These are phyloP conservation scores for Chrysemys picta DNA, from an alignment of 2,113 vertebrate genomes.

Conservation along the genomic window DNA sequence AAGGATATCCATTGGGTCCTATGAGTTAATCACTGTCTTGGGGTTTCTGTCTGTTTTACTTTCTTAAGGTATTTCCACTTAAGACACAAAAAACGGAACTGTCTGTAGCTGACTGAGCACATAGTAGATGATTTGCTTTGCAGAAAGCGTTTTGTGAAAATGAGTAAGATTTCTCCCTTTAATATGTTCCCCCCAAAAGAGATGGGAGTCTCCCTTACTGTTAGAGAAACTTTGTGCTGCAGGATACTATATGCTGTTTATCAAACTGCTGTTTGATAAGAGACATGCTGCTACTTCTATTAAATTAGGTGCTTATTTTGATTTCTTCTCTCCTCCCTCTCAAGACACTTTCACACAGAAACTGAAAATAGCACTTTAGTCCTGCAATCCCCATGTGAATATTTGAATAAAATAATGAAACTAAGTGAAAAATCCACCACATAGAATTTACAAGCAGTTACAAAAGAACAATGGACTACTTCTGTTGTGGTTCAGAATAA, in stretches of 20 bases:
- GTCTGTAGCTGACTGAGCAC: background rate
- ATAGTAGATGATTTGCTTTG: background rate
- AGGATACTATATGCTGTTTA: background rate
- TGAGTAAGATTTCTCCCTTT: background rate
- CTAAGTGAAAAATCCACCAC: background rate
- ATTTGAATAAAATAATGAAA: background rate
- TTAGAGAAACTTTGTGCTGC: background rate
- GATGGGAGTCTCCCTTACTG: background rate
- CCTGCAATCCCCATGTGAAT: background rate
- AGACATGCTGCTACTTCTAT: background rate
- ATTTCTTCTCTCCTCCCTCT: background rate
- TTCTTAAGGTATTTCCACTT: background rate
- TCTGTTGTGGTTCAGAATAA: constrained; percentile 16
- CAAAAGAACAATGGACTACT: background rate
- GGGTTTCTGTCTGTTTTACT: background rate
- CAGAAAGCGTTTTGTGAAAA: background rate
- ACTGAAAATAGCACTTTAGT: background rate
- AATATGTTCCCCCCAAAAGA: background rate
- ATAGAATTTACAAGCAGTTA: background rate
- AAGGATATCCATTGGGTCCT: background rate
- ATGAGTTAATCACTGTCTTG: background rate
- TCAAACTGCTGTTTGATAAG: background rate
- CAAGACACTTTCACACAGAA: constrained; percentile 26
- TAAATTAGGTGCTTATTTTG: constrained; percentile 6
- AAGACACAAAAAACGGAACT: background rate